phyloP scores from a whole-genome alignment of 2,888 invertebrate species.

The Dryadula phaetusa region DNA sequence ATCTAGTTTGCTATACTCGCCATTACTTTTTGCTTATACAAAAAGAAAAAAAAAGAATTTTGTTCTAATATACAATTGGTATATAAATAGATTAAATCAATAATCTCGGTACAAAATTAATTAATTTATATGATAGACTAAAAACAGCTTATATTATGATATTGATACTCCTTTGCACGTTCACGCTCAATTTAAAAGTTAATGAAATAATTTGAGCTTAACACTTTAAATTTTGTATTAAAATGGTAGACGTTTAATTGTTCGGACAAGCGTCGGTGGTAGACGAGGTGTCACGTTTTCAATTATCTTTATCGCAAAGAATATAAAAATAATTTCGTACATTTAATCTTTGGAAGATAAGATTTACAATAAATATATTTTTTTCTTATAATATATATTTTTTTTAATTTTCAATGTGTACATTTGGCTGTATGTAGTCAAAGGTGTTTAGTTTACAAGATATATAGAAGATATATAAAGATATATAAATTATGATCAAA shows the following conservation, averaged over 20 bases:
- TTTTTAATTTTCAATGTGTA: too few relatives aligned
- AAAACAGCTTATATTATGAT: neutral
- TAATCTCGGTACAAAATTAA: neutral
- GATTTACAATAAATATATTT: neutral
- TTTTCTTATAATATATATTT: too few relatives aligned
- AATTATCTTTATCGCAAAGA: constrained; percentile 23
- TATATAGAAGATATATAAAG: too few relatives aligned
- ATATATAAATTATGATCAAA: too few relatives aligned
- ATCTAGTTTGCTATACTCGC: neutral
- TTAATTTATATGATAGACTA: neutral
- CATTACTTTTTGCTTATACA: neutral
- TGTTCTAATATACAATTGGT: neutral
- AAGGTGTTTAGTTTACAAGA: too few relatives aligned
- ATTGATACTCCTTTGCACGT: neutral
- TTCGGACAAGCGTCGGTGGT: constrained; percentile 15
- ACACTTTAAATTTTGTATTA: constrained; percentile 16
- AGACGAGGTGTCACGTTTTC: constrained; percentile 25
- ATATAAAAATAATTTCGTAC: constrained; percentile 11
- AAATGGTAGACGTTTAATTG: constrained; percentile 21
- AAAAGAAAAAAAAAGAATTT: neutral
- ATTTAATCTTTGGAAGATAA: constrained; percentile 1
- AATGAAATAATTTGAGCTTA: constrained; percentile 16
- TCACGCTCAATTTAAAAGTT: constrained; percentile 9
- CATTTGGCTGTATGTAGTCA: too few relatives aligned
- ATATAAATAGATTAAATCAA: neutral